Percentiles rank a stretch among this genome's conserved stretches.
These are phyloP conservation scores for Lepidurus arcticus DNA, from an alignment of 1,140 invertebrate species.

Conservation along the genomic window DNA sequence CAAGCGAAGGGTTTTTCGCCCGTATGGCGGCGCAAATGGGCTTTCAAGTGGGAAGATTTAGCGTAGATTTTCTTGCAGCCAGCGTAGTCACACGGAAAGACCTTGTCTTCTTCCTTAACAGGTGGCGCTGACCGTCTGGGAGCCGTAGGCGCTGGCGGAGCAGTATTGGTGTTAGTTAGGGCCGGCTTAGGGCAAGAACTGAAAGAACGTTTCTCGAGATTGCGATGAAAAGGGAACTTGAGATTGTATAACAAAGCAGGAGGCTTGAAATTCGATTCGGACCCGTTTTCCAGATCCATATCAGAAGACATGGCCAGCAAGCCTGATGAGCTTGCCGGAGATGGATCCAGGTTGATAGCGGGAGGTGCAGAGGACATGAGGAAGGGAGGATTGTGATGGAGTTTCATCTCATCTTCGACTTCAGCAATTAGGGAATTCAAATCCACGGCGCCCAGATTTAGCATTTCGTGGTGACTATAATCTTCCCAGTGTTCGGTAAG, in stretches of 20 bases:
- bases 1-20: slow-evolving; percentile 91
- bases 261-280: neutral
- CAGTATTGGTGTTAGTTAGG: neutral
- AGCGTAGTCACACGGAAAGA: slow-evolving; percentile 58
- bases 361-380: neutral
- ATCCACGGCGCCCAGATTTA: neutral
- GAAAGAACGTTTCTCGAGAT: neutral
- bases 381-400: neutral
- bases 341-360: neutral
- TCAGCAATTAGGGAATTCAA: slow-evolving; percentile 19
- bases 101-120: slow-evolving; percentile 46
- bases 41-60: slow-evolving; percentile 89
- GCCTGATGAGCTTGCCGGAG: neutral
- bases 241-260: neutral
- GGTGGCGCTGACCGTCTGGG: slow-evolving; percentile 39
- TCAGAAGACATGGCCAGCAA: neutral
- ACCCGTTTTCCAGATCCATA: neutral
- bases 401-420: neutral
- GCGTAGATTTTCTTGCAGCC: slow-evolving; percentile 68
- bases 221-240: neutral
- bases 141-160: neutral
- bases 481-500: neutral
- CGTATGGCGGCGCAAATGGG: slow-evolving; percentile 84
- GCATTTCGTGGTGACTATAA: slow-evolving; percentile 3
- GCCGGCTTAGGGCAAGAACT: neutral